Evolutionary conservation across 1,140 invertebrate species (phyloP), one percentile per base, ranked within the genome.

Genomic region (Diuraphis noxia): DNA sequence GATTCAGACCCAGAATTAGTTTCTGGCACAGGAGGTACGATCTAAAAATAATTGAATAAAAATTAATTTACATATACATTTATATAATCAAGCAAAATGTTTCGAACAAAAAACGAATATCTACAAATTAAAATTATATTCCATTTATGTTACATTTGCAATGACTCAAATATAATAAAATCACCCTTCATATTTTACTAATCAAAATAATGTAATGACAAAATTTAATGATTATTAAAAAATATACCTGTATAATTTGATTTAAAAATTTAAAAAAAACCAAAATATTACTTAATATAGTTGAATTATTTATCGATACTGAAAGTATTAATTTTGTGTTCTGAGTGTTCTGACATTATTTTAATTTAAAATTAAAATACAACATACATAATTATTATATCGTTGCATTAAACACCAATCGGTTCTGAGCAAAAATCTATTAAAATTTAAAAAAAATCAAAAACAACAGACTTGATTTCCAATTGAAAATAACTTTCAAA

Each of bases 1-100:
- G 94, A 94, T 85, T 95, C 95, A 46, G 95, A 94, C 72, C 94
- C 92, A 91, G 95, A 95, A 82, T 95, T 93, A 94, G 94, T 94
- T 89, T 94, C 94, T 63, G 95, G 93, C 92, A 97, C 96, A 19
- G 72, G 94, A 63, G 95, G 93, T 92, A 97, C 96, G 23, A 91
- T 91, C 89, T 91, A 52, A 81, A 91, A 81, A 90, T 23, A 79
- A 90, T 86, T 25, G 25, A 84, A 19, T 43, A 43, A 0, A 21
- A 41, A 19, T 84, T 43, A 84, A 34, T 34, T 43, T 25, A 81
- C 0, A 40, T 4, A 49, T 36, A 6, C 4, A 43, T 85, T 19
- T 8, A 46, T 5, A 43, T n/a, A 17, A 43, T 41, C 41, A 13
- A n/a, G 38, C 30, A n/a, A 86, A 85, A 30, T 5, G 17, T 82